Percentiles rank a stretch among this genome's conserved stretches.
Conservation (phyloP, 2,888 invertebrate genomes). For the Lagria hirta region DNA sequence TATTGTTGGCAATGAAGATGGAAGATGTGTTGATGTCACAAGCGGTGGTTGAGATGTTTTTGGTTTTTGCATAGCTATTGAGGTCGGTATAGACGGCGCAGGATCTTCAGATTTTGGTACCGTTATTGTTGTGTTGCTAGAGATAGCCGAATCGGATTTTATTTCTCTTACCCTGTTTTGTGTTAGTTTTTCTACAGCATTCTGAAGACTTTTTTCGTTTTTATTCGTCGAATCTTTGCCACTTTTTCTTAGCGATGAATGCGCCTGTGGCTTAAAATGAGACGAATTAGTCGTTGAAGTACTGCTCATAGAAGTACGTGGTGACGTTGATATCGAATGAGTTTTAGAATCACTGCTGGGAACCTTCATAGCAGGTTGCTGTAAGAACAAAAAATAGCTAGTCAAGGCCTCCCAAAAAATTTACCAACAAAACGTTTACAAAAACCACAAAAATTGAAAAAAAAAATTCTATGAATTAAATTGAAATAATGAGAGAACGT, state of each 20-base stretch:
- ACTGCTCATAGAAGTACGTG: constrained; percentile 24
- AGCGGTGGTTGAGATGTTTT: neutral
- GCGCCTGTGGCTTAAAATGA: constrained; percentile 19
- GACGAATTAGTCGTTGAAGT: constrained; percentile 22
- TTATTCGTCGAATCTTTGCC: constrained; percentile 30
- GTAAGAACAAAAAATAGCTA: constrained; percentile 2
- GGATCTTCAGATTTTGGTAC: constrained; percentile 1
- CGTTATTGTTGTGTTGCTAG: constrained; percentile 2
- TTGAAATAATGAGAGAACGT: too few relatives aligned
- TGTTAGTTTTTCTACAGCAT: constrained; percentile 49
- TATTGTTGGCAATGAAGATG: too few relatives aligned
- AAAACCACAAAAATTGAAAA: too few relatives aligned
- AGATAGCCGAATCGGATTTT: constrained; percentile 29
- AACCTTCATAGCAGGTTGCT: constrained; percentile 24
- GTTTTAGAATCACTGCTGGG: constrained; percentile 1
- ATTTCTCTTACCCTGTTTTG: constrained; percentile 47
- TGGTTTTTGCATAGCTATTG: neutral
- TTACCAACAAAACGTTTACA: too few relatives aligned
- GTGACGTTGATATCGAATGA: constrained; percentile 19
- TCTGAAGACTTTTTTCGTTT: constrained; percentile 49
- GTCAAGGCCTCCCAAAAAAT: too few relatives aligned
- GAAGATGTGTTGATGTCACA: too few relatives aligned
- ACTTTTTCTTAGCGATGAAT: constrained; percentile 27
- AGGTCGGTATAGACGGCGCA: constrained; percentile 1
- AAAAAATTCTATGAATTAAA: too few relatives aligned